phyloP scores from a whole-genome alignment of 2,888 invertebrate species.

The Drosophila phalerata region DNA sequence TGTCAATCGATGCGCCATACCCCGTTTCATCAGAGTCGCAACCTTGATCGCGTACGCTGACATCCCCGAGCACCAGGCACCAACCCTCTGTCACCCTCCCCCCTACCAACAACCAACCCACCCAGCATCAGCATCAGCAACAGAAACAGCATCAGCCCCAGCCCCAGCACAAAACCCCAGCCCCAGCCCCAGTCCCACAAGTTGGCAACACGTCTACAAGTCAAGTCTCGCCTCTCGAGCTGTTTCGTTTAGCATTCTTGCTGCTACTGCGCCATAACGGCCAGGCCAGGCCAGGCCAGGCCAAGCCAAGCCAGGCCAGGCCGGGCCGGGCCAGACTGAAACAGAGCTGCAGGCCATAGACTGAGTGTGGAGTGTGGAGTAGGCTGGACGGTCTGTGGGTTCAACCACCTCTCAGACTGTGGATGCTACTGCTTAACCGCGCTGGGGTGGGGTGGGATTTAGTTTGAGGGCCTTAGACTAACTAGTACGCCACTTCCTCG shows the following conservation, averaged over 20 bases:
- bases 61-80: constrained; percentile 48
- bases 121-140: neutral
- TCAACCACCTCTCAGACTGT: constrained; percentile 63
- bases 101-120: neutral
- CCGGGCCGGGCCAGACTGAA: constrained; percentile 42
- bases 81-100: too few relatives aligned
- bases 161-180: neutral
- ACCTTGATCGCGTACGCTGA: constrained; percentile 76
- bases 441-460: constrained; percentile 41
- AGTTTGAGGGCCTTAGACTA: neutral
- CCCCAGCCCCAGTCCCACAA: constrained; percentile 15
- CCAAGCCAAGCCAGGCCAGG: constrained; percentile 40
- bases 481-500: constrained; percentile 48
- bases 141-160: constrained; percentile 10
- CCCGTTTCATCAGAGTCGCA: constrained; percentile 40
- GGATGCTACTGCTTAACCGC: neutral
- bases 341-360: constrained; percentile 38
- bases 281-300: constrained; percentile 42
- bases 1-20: constrained; percentile 69
- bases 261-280: constrained; percentile 74
- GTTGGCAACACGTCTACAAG: constrained; percentile 49
- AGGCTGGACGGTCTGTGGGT: constrained; percentile 42
- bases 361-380: constrained; percentile 18
- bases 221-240: constrained; percentile 38
- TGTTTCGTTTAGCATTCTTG: constrained; percentile 75